Conservation (phyloP, 2,797 vertebrate species). For the Coendou prehensilis region DNA sequence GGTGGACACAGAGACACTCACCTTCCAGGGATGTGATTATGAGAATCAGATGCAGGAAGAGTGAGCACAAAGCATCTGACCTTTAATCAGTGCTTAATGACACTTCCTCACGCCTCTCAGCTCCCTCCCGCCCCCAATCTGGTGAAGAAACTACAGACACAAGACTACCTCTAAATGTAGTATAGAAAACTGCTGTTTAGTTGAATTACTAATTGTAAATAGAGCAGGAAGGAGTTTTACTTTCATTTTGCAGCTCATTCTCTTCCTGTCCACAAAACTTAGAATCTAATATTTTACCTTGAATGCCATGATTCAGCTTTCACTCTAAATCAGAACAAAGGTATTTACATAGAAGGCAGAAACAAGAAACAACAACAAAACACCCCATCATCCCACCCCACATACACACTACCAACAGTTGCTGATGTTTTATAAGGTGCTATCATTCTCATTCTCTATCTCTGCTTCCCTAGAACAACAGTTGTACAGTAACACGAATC, state of each 20-base stretch:
- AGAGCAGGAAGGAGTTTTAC: neutral
- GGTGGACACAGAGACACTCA: neutral
- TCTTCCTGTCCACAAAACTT: neutral
- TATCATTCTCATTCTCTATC: neutral
- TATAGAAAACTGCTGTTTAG: neutral
- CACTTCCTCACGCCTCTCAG: too few relatives aligned
- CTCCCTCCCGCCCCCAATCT: neutral
- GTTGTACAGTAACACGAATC: neutral
- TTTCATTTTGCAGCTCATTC: constrained; percentile 17
- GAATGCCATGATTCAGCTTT: neutral
- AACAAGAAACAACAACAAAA: neutral
- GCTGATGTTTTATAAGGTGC: neutral
- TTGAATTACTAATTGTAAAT: neutral
- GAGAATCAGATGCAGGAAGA: neutral
- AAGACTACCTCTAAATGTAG: neutral
- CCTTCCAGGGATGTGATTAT: neutral
- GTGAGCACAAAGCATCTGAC: neutral
- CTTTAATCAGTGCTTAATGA: neutral
- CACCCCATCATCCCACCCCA: too few relatives aligned
- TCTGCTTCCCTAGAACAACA: neutral
- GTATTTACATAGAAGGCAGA: neutral
- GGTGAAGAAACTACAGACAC: neutral
- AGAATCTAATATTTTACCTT: neutral
- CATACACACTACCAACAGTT: neutral
- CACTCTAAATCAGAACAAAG: constrained; percentile 31